phyloP scores from a whole-genome alignment of 2,797 vertebrate genomes.

The Heliangelus exortis region DNA sequence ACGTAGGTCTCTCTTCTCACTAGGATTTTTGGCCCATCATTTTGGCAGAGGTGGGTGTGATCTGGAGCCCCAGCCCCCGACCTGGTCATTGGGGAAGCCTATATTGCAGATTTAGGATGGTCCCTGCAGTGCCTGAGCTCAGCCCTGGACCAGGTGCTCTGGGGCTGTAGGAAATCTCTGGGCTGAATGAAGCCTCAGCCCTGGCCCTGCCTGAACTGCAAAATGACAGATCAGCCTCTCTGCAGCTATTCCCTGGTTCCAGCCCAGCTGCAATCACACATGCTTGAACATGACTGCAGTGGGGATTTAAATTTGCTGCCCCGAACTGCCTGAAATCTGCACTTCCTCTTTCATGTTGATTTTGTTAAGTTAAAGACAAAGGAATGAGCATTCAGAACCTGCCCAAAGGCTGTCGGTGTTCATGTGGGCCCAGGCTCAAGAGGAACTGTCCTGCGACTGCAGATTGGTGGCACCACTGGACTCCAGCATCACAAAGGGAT shows the following conservation, averaged over 20 bases:
- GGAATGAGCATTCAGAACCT: not conserved
- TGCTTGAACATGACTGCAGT: not conserved
- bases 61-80: not conserved
- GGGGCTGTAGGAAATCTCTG: not conserved
- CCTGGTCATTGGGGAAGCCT: not conserved
- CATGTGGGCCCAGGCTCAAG: not conserved
- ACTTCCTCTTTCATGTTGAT: not conserved
- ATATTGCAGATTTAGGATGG: not conserved
- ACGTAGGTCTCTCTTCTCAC: not conserved
- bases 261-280: rapidly evolving
- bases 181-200: not conserved
- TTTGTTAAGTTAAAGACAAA: not conserved
- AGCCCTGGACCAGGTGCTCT: not conserved
- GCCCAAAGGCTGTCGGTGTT: not conserved
- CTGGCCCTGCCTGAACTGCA: not conserved
- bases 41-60: not conserved
- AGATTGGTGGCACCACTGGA: not conserved
- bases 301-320: not conserved
- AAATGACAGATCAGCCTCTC: not conserved
- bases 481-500: not conserved
- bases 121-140: not conserved
- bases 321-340: not conserved
- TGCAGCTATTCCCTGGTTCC: not conserved
- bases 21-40: not conserved
- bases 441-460: not conserved